Percentiles rank a stretch among this genome's conserved stretches.
Evolutionary conservation across 1,140 invertebrate species (phyloP).

Genomic region (Neelides sp.): DNA sequence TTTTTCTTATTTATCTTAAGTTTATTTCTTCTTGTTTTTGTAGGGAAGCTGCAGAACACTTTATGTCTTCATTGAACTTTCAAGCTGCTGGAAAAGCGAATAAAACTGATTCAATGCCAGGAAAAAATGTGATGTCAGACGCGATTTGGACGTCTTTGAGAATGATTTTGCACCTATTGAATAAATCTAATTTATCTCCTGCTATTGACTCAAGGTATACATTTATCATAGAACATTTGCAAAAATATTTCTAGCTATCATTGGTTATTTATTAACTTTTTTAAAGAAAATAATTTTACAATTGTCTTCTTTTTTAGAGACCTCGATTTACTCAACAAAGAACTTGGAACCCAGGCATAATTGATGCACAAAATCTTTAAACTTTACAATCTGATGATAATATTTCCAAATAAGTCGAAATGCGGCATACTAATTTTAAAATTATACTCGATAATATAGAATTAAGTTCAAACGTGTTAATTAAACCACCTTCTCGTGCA

Average conservation of each 20-base stretch:
- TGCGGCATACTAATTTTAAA: no score
- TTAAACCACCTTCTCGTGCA: no score
- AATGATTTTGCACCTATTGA: slow-evolving; percentile 76
- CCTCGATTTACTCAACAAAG: slow-evolving; percentile 37
- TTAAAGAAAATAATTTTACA: background rate
- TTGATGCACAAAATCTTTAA: background rate
- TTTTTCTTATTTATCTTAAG: slow-evolving; percentile 20
- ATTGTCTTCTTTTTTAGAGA: slow-evolving; percentile 30
- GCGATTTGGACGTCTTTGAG: slow-evolving; percentile 89
- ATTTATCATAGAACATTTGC: background rate
- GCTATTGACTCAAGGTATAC: slow-evolving; percentile 55
- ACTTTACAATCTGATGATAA: no score
- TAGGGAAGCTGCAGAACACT: slow-evolving; percentile 88
- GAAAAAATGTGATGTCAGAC: slow-evolving; percentile 56
- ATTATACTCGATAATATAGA: no score
- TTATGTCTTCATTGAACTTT: slow-evolving; percentile 81
- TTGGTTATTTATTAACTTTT: background rate
- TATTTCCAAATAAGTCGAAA: no score
- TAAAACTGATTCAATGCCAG: slow-evolving; percentile 34
- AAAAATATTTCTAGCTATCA: background rate
- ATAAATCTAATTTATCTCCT: slow-evolving; percentile 61
- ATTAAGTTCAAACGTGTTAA: no score
- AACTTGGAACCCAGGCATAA: slow-evolving; percentile 31
- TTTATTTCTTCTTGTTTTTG: slow-evolving; percentile 33
- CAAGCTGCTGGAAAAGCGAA: slow-evolving; percentile 60